Conservation (phyloP, 2,797 vertebrate genomes). For the Sebastes miniatus region DNA sequence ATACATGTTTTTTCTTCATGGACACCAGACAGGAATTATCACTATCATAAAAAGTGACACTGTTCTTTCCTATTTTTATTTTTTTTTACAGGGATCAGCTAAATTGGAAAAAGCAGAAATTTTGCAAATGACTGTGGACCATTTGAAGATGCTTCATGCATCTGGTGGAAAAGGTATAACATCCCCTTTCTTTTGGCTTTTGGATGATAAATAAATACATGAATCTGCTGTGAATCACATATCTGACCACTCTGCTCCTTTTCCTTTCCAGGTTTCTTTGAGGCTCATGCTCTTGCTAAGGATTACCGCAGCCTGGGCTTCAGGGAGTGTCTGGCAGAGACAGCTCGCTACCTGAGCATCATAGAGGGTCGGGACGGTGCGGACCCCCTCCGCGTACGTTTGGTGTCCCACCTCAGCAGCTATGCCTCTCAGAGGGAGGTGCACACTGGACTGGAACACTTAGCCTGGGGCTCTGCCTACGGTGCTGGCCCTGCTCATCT, state of each 20-base stretch:
- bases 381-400: constrained; percentile 90
- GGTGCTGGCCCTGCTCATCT: constrained; percentile 76
- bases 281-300: constrained; percentile 95
- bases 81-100: constrained; percentile 87
- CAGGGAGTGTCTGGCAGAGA: constrained; percentile 96
- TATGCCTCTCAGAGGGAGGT: constrained; percentile 94
- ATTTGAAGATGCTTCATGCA: constrained; percentile 96
- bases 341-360: constrained; percentile 93
- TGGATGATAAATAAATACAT: neutral
- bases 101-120: constrained; percentile 98
- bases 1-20: neutral
- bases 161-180: constrained; percentile 93
- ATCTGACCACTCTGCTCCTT: neutral
- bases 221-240: neutral
- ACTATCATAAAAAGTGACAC: neutral
- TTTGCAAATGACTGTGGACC: constrained; percentile 98
- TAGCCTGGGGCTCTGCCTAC: constrained; percentile 92
- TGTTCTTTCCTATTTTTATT: neutral
- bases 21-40: neutral
- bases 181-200: neutral
- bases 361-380: constrained; percentile 91
- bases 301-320: constrained; percentile 97
- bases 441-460: constrained; percentile 89
- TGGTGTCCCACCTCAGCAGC: constrained; percentile 96
- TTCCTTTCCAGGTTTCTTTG: constrained; percentile 88